Percentiles rank a stretch among this genome's conserved stretches.
Conservation (phyloP, 92 coral and sea anemone species). For the Pocillopora grandis region DNA sequence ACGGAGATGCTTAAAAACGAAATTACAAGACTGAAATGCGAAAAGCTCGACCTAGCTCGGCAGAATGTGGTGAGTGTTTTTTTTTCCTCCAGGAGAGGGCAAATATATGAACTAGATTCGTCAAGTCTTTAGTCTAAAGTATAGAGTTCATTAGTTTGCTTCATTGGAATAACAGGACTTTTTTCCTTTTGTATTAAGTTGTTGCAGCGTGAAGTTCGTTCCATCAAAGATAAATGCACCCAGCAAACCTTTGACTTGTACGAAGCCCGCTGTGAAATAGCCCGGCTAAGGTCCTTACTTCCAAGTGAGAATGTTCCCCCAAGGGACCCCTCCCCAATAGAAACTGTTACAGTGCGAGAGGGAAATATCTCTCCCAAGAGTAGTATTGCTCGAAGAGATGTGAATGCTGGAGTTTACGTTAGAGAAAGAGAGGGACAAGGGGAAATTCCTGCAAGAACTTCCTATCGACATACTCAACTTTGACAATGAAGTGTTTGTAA, state of each 20-base stretch:
- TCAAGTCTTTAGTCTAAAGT: too few species aligned
- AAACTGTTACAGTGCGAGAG: conserved; percentile 32
- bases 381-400: conserved; percentile 16
- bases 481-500: not conserved
- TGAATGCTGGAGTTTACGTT: conserved; percentile 11
- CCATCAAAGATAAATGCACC: conserved; percentile 70
- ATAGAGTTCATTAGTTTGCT: too few species aligned
- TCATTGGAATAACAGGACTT: too few species aligned
- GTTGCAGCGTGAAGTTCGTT: conserved; percentile 82
- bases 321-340: conserved; percentile 29
- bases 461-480: conserved; percentile 15
- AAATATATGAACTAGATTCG: not conserved
- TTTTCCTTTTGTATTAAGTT: conserved; percentile 47
- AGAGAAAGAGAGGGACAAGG: conserved; percentile 18
- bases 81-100: too few species aligned
- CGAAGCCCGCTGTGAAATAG: conserved; percentile 92
- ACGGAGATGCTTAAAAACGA: conserved; percentile 74
- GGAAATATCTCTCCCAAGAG: conserved; percentile 28
- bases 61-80: conserved; percentile 71
- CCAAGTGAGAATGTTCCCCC: conserved; percentile 73
- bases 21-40: conserved; percentile 70
- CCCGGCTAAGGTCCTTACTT: conserved; percentile 74
- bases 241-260: conserved; percentile 94
- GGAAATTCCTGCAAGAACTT: conserved; percentile 5
- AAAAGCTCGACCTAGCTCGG: conserved; percentile 74